phyloP scores from a whole-genome alignment of 1,140 invertebrate species.

The Zaprionus inermis region DNA sequence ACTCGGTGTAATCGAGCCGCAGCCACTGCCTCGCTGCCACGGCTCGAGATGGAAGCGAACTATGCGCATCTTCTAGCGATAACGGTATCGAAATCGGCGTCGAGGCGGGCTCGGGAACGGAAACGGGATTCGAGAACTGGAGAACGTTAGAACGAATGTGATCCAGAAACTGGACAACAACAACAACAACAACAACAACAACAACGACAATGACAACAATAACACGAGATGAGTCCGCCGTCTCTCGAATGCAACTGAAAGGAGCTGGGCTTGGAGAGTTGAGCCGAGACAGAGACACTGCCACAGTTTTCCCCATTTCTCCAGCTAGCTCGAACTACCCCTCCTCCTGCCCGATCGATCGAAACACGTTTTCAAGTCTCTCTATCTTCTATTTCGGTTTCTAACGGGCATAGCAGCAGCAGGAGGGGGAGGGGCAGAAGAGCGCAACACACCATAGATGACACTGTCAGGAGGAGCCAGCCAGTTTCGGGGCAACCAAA shows the following conservation, averaged over 20 bases:
- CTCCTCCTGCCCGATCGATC: slow-evolving; percentile 27
- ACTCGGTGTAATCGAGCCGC: slow-evolving; percentile 75
- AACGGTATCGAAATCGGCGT: background rate
- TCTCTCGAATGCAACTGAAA: slow-evolving; percentile 78
- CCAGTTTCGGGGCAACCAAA: slow-evolving; percentile 1
- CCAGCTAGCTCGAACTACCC: no score
- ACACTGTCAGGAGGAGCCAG: slow-evolving; percentile 11
- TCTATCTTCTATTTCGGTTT: slow-evolving; percentile 20
- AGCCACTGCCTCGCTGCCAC: slow-evolving; percentile 75
- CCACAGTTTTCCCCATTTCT: slow-evolving; percentile 51
- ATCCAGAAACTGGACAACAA: slow-evolving; percentile 17
- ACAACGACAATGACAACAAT: slow-evolving; percentile 37
- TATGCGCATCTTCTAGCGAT: slow-evolving; percentile 70
- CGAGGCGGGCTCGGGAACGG: background rate
- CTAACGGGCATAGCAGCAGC: background rate
- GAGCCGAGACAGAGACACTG: slow-evolving; percentile 13
- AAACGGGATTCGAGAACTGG: background rate
- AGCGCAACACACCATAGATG: slow-evolving; percentile 9
- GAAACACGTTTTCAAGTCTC: slow-evolving; percentile 38
- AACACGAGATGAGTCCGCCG: slow-evolving; percentile 35
- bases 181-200: background rate
- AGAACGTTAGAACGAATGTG: background rate
- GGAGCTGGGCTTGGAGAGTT: slow-evolving; percentile 46
- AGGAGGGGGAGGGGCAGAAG: background rate
- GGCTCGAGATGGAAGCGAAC: slow-evolving; percentile 83